Evolutionary conservation across 2,888 invertebrate genomes (phyloP), one percentile per base, ranked within the genome.

Genomic region (Diadegma fenestrale): DNA sequence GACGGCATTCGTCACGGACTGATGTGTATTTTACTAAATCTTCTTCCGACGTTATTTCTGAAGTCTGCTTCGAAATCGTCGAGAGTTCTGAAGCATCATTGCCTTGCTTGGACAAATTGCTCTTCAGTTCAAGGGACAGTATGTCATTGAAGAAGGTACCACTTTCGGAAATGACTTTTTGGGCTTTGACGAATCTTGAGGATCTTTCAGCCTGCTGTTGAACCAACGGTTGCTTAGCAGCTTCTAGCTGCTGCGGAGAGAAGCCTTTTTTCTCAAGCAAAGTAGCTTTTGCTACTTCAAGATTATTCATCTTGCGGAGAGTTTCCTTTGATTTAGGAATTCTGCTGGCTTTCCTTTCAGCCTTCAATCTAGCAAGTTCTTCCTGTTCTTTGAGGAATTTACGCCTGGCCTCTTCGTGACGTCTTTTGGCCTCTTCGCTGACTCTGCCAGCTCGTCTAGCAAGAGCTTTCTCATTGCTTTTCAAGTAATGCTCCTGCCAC

Each of bases 211-310:
- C 94, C 92, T 93, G 95, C 95, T 95, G 91, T 87, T 95, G 95
- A 82, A 95, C 94, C 41, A 96, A 89, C 0, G 96, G 96, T 88
- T 95, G 94, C 88, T 96, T 95, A 48, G 95, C 94, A 88, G 95
- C 95, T 82, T 96, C 95, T 17, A 96, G 90, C 87, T 96, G 95
- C n/a, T 94, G 94, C 83, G 95, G 95, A 76, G 95, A 95, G 48
- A 96, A 94, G 88, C 95, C 95, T 89, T 96, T 96, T 86, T 96
- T 96, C 1, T 94, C 94, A 72, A 96, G 92, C 89, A 97, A 94
- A 88, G 96, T 94, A 90, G 94, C 90, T 92, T 96, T 95, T 89
- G 97, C 96, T 1, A 96, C 94, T 82, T 95, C 95, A 37, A 96
- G 94, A 89, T 97, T 95, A 72, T 96, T 95, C 86, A 94, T 94